Percentiles rank a stretch among this genome's conserved stretches.
phyloP scores from a whole-genome alignment of 92 coral and sea anemone species.

The Porites rus region DNA sequence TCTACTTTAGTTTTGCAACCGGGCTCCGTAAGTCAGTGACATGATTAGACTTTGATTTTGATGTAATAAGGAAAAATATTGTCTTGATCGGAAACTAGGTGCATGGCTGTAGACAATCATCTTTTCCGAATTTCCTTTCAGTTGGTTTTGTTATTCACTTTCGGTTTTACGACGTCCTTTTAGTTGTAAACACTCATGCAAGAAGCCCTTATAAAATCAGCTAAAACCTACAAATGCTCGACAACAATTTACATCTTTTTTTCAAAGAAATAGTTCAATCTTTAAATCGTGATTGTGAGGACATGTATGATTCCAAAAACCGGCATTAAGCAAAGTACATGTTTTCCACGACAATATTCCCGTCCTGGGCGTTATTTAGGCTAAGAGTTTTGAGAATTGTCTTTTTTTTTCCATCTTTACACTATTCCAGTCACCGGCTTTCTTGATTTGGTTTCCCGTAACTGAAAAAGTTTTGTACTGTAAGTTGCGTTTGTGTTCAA shows the following conservation, averaged over 20 bases:
- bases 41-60: slow-evolving; percentile 28
- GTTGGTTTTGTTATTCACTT: background rate
- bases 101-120: background rate
- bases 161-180: background rate
- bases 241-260: too few species aligned
- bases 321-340: too few species aligned
- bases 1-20: background rate
- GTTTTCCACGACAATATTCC: too few species aligned
- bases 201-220: background rate
- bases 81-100: slow-evolving; percentile 6
- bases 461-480: too few species aligned
- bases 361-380: too few species aligned
- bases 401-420: too few species aligned
- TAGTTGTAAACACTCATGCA: background rate
- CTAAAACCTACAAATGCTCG: background rate
- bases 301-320: too few species aligned
- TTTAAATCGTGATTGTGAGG: background rate
- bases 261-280: background rate
- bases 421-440: too few species aligned
- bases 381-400: too few species aligned
- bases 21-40: slow-evolving; percentile 13
- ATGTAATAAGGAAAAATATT: slow-evolving; percentile 18
- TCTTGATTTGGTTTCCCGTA: too few species aligned
- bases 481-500: too few species aligned
- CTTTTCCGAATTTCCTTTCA: background rate